Evolutionary conservation across 2,797 vertebrate species (phyloP), one percentile per base, ranked within the genome.

Genomic region (Momotus momota): DNA sequence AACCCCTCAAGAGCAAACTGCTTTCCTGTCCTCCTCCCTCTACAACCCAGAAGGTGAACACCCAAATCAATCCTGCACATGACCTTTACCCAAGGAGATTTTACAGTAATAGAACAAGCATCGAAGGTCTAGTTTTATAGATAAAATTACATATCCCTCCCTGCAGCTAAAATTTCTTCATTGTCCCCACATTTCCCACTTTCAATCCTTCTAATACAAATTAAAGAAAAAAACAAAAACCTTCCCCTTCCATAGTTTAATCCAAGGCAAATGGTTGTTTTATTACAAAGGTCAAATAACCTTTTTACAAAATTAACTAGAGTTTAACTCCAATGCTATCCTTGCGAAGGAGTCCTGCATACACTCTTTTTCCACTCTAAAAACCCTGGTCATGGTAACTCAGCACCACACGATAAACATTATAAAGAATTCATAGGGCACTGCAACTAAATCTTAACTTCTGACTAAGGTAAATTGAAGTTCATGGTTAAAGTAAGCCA

Each of bases 381-480:
- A 89, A 77, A 12, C n/a, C 5, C 43, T 38, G 12, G 22, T 77
- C 26, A 21, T 0, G 18, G 14, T 66, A 95, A 73, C 29, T 81
- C 64, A 67, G 48, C 35, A 64, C 48, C 14, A 58, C 38, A 52
- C 1, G 15, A 6, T 21, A 88, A 43, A 12, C 2, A 4, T 61
- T 82, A 73, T 8, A 48, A 62, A 83, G 66, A 64, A 85, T 61
- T 88, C 54, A 79, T 49, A 82, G 10, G 60, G 21, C 69, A 75
- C 15, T 57, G 58, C 54, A 92, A 46, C 74, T 88, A 80, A 77
- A 94, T 70, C 58, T 87, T 83, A 86, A 82, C 81, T 94, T 86
- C n/a, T 58, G 45, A 81, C 52, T 70, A 79, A 61, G 40, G 33
- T 57, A 91, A 92, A 93, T 80, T 87, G 51, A 94, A 80, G 77